phyloP scores from a whole-genome alignment of 2,888 invertebrate species.

The Sialis lutaria region DNA sequence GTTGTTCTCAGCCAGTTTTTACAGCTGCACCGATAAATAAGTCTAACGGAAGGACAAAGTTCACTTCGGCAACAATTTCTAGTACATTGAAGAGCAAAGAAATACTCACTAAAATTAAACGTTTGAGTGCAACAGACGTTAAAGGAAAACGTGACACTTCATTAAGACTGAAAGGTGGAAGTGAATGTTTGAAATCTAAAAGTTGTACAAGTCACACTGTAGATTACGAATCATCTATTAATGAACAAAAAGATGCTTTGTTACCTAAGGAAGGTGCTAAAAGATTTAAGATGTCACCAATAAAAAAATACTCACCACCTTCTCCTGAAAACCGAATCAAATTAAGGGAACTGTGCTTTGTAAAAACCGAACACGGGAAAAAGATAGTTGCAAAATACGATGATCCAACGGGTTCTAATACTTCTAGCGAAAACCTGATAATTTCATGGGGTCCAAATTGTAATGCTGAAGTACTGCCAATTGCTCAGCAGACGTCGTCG shows the following conservation, averaged over 20 bases:
- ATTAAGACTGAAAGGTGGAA: neutral
- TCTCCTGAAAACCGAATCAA: slow-evolving; percentile 13
- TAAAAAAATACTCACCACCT: slow-evolving; percentile 3
- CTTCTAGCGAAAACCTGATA: slow-evolving; percentile 1
- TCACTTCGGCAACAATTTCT: neutral
- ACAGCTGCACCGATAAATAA: slow-evolving; percentile 6
- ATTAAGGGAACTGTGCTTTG: slow-evolving; percentile 21
- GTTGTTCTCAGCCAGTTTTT: slow-evolving; percentile 14
- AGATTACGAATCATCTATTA: slow-evolving; percentile 9
- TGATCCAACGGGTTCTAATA: neutral
- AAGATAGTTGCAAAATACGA: slow-evolving; percentile 20
- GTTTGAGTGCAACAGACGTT: neutral
- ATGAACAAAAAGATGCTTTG: too few relatives aligned
- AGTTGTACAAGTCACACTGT: slow-evolving; percentile 6
- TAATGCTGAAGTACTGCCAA: neutral
- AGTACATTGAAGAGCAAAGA: neutral
- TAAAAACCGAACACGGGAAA: slow-evolving; percentile 21
- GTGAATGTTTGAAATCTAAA: neutral
- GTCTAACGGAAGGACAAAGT: slow-evolving; percentile 4
- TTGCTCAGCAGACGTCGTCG: neutral
- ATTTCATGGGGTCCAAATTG: slow-evolving; percentile 1
- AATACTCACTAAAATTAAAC: neutral
- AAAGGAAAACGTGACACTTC: neutral
- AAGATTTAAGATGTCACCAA: too few relatives aligned
- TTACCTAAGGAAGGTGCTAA: too few relatives aligned